Conservation (phyloP, 2,888 invertebrate species). For the Asteroscopus sphinx region DNA sequence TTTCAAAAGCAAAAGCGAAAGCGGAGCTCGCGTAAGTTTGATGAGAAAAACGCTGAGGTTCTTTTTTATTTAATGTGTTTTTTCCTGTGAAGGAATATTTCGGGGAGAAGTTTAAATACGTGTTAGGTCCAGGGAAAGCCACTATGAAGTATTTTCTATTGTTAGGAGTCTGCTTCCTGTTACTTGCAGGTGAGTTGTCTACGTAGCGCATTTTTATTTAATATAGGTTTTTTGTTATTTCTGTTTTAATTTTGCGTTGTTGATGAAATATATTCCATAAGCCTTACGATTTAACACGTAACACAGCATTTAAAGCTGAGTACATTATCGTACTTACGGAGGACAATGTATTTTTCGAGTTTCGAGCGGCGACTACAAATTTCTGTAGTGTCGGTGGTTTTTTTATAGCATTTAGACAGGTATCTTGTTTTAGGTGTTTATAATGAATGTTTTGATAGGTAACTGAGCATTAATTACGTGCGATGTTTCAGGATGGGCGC, state of each 20-base stretch:
- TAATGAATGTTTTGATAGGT: background rate
- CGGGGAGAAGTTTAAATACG: constrained; percentile 12
- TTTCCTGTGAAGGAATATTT: constrained; percentile 17
- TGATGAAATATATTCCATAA: constrained; percentile 24
- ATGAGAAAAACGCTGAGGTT: constrained; percentile 16
- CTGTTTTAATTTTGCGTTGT: background rate
- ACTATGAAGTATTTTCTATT: constrained; percentile 82
- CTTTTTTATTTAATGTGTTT: constrained; percentile 29
- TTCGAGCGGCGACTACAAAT: constrained; percentile 38
- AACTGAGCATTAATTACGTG: background rate
- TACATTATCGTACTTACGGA: constrained; percentile 34
- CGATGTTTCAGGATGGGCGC: constrained; percentile 78
- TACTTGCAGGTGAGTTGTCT: constrained; percentile 80
- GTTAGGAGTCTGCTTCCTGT: constrained; percentile 76
- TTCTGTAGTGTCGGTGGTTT: constrained; percentile 12
- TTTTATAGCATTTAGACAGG: no score
- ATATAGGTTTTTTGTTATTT: constrained; percentile 11
- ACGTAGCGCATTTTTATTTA: constrained; percentile 49
- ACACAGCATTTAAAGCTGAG: background rate
- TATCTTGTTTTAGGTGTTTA: background rate
- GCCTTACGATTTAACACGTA: background rate
- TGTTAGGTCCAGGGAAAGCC: constrained; percentile 24
- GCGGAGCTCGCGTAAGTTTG: background rate
- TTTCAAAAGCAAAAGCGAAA: no score
- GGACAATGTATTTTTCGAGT: background rate